Evolutionary conservation across 2,113 vertebrate species (phyloP).

Genomic region (Calidris pygmaea): DNA sequence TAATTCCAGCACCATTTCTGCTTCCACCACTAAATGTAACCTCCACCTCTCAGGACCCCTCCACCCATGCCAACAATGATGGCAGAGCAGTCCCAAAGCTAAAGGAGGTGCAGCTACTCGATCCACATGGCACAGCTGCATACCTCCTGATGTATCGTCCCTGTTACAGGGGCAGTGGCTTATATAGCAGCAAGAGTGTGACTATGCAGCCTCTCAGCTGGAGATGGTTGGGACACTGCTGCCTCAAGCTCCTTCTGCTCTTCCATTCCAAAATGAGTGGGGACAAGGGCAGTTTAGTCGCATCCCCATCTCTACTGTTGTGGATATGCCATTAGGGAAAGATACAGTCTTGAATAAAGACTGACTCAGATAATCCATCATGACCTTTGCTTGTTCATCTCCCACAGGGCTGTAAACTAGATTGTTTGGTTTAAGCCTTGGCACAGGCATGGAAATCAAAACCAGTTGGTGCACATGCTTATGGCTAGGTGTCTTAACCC

Average conservation of each 20-base stretch:
- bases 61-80: rapidly evolving
- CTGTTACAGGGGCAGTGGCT: neutral
- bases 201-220: neutral
- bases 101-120: rapidly evolving
- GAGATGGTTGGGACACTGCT: neutral
- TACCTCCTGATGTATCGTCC: neutral
- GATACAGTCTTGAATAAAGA: neutral
- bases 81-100: neutral
- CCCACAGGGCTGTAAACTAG: neutral
- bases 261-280: neutral
- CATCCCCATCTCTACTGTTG: neutral
- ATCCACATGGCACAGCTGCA: neutral
- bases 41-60: neutral
- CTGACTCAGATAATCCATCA: neutral
- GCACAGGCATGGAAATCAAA: neutral
- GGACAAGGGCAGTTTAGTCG: neutral
- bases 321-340: neutral
- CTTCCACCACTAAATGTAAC: neutral
- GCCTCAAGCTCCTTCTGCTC: neutral
- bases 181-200: rapidly evolving
- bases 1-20: neutral
- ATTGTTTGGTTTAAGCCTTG: neutral
- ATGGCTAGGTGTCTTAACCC: neutral
- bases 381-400: neutral
- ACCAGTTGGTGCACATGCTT: neutral